Conservation (phyloP, 37 sponge, comb jelly and placozoan species). For the Beroe forskalii region DNA sequence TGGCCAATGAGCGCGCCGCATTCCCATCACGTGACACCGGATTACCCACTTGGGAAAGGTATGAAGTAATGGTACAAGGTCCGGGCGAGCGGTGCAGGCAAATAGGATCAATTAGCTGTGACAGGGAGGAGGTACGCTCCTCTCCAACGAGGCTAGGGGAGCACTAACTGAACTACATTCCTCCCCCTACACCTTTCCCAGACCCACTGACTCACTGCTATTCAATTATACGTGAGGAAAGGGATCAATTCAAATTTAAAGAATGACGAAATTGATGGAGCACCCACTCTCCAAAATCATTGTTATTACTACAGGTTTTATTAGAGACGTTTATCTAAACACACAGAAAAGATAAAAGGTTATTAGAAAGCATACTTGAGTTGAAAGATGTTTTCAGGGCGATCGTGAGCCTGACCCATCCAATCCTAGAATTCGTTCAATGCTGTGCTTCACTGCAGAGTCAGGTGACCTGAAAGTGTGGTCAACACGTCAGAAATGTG, state of each 20-base stretch:
- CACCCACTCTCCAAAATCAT: too few relatives aligned
- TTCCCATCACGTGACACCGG: conserved; percentile 4
- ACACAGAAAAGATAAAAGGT: too few relatives aligned
- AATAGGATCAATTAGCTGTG: conserved; percentile 35
- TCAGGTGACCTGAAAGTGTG: conserved; percentile 13
- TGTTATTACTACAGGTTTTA: too few relatives aligned
- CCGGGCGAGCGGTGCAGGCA: neutral
- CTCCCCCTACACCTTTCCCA: too few relatives aligned
- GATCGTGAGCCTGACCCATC: too few relatives aligned
- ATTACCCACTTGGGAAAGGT: neutral
- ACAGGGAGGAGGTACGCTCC: too few relatives aligned
- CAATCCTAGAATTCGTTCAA: conserved; percentile 26
- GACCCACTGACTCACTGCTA: neutral
- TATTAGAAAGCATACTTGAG: neutral
- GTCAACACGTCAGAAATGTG: too few relatives aligned
- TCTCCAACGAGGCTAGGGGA: too few relatives aligned
- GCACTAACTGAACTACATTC: too few relatives aligned
- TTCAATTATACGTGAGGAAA: neutral
- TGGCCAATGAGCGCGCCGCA: neutral
- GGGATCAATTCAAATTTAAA: neutral
- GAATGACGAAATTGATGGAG: too few relatives aligned
- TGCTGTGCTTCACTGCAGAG: conserved; percentile 47
- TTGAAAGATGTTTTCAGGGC: neutral
- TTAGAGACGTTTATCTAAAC: too few relatives aligned
- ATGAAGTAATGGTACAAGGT: neutral